Evolutionary conservation across 2,113 vertebrate genomes (phyloP), one percentile per base, ranked within the genome.

Genomic region (Centropus bengalensis): DNA sequence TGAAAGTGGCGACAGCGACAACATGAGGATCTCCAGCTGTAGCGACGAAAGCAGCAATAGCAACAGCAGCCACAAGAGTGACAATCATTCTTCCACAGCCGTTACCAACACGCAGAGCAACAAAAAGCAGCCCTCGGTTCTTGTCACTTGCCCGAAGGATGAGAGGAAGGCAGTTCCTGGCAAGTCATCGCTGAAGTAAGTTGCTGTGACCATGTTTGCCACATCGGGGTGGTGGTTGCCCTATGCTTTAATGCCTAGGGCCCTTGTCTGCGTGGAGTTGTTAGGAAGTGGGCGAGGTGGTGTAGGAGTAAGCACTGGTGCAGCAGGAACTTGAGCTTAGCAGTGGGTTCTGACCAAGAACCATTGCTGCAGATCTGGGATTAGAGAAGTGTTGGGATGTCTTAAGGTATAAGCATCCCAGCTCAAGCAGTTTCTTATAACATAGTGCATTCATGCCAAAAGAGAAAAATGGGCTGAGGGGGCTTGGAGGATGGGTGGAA

Each of bases 11-110:
- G 99, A 99, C 88, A 99, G 99, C 18, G 99, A 99, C 97, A 99
- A 99, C 47, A 98, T 99, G 98, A 99, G 99, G 96, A 99, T 99
- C 96, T 99, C 99, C 67, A 99, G 99, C 98, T 99, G 99, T 97
- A 99, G 99, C 13, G 99, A 99, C 10, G 99, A 99, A 96, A 99
- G 99, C 97, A 99, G 99, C 97, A 99, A 99, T 68, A 99, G 99
- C 86, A 99, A 99, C 97, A 99, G 99, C 97, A 99, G 99, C 98
- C 98, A 96, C 96, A 99, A 97, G 98, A 99, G 97, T 97, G 98
- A 94, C 98, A 98, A 71, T 98, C 98, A 96, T 96, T 97, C 75
- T 93, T 97, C 96, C 96, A 95, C 80, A 96, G 98, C 91, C 88
- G 91, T 94, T 79, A 82, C 91, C 8, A 93, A 91, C 63, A 45